Evolutionary conservation across 2,888 invertebrate species (phyloP).

Genomic region (Dolichomitus sp.): DNA sequence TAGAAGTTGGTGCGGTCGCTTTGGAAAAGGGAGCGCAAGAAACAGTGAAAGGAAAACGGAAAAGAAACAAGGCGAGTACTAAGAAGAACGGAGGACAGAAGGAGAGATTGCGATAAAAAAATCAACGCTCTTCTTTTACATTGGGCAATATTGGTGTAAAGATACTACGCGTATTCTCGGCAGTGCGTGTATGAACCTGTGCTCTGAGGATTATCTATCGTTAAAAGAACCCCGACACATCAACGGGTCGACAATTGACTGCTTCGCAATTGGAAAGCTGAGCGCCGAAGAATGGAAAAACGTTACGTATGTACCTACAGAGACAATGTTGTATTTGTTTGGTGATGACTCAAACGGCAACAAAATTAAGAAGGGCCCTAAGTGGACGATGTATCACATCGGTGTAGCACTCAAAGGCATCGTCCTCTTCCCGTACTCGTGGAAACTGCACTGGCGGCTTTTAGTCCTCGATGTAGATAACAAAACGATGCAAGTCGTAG

Average conservation of each 20-base stretch:
- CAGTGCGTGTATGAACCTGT: conserved; percentile 15
- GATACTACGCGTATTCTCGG: not conserved
- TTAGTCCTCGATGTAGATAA: conserved; percentile 17
- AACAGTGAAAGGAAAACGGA: not conserved
- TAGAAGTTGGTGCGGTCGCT: not conserved
- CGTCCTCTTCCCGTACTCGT: conserved; percentile 18
- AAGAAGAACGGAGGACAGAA: not conserved
- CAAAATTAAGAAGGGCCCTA: not conserved
- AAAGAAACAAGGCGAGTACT: not conserved
- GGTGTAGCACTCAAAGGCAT: conserved; percentile 1
- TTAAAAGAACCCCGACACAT: conserved; percentile 8
- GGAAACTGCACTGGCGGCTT: conserved; percentile 19
- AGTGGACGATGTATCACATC: conserved; percentile 26
- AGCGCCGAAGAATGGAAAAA: conserved; percentile 13
- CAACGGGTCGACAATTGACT: conserved; percentile 15
- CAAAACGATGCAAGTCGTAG: conserved; percentile 12
- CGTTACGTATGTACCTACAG: conserved; percentile 21
- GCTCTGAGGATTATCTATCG: conserved; percentile 23
- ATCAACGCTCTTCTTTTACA: conserved; percentile 12
- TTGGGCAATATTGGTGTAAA: conserved; percentile 13
- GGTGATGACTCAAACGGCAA: not conserved
- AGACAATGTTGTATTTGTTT: not conserved
- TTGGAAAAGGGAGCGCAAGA: too few relatives aligned
- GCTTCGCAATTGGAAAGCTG: conserved; percentile 31
- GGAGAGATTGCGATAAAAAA: not conserved